A percentile compares a stretch with the other conserved stretches of the same genome.
These are phyloP conservation scores for Drosophila sturtevanti DNA, from an alignment of 1,140 invertebrate genomes.

Conservation along the genomic window DNA sequence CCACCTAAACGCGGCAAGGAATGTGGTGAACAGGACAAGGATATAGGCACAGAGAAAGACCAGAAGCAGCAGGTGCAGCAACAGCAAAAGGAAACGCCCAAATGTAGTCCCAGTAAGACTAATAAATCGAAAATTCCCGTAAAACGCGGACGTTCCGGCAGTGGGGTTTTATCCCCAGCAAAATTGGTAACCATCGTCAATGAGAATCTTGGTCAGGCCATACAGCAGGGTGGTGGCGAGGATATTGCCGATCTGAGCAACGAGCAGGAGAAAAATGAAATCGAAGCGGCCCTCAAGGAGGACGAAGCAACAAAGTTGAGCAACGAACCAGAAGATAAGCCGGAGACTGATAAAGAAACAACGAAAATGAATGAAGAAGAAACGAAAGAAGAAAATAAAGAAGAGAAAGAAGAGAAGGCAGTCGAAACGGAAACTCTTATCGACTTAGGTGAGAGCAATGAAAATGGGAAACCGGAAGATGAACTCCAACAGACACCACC, in stretches of 20 bases:
- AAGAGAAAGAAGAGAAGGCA: constrained; percentile 1
- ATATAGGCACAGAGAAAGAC: constrained; percentile 68
- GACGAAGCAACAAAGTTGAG: constrained; percentile 33
- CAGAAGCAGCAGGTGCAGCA: constrained; percentile 45
- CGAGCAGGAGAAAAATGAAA: constrained; percentile 72
- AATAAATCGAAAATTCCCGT: constrained; percentile 80
- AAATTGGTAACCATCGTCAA: constrained; percentile 55
- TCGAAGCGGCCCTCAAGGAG: constrained; percentile 76
- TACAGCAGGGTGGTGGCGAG: constrained; percentile 78
- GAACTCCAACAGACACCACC: constrained; percentile 17
- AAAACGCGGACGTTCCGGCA: constrained; percentile 66
- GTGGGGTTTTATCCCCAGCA: constrained; percentile 65
- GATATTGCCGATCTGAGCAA: constrained; percentile 72
- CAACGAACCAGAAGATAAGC: constrained; percentile 47
- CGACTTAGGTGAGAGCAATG: constrained; percentile 42
- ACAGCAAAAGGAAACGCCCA: constrained; percentile 45
- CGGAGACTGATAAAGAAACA: constrained; percentile 19
- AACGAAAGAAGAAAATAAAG: neutral
- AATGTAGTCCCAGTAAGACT: constrained; percentile 68
- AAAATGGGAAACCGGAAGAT: neutral
- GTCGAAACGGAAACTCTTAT: constrained; percentile 49
- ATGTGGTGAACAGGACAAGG: constrained; percentile 68
- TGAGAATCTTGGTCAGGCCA: constrained; percentile 42
- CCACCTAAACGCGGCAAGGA: constrained; percentile 66
- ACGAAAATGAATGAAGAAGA: constrained; percentile 27